Conservation (phyloP, 2,797 vertebrate species). For the Hypotaenidia philippensis region DNA sequence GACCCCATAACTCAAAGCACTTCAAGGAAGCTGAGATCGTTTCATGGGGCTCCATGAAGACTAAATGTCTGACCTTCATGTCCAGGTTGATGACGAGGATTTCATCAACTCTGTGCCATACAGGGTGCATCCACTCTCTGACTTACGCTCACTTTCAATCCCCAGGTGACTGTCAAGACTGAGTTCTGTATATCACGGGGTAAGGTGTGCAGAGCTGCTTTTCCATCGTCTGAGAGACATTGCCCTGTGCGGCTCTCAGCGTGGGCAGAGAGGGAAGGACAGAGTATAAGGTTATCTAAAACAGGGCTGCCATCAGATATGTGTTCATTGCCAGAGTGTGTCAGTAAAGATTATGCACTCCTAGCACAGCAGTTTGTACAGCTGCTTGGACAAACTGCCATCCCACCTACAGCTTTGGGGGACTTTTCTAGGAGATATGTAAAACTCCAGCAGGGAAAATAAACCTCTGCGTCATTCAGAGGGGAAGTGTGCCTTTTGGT, state of each 20-base stretch:
- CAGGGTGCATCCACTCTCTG: fast-evolving
- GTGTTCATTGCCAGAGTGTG: neutral
- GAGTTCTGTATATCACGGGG: neutral
- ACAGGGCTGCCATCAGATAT: neutral
- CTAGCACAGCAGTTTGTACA: neutral
- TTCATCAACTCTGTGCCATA: neutral
- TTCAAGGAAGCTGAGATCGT: neutral
- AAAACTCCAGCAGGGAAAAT: slow-evolving; percentile 20
- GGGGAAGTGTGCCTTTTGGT: neutral
- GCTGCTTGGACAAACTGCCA: neutral
- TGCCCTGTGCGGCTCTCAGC: neutral
- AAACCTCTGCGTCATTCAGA: neutral
- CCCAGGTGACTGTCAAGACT: neutral
- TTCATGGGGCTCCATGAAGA: neutral
- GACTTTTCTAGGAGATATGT: neutral
- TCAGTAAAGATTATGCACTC: neutral
- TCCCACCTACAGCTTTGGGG: neutral
- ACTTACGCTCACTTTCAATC: neutral
- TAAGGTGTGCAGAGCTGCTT: fast-evolving
- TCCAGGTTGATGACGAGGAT: neutral
- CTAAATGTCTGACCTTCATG: neutral
- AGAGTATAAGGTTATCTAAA: neutral
- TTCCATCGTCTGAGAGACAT: neutral
- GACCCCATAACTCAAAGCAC: neutral
- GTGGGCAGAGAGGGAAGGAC: neutral